Conservation (phyloP, 2,888 invertebrate species). For the Melitaea athalia region DNA sequence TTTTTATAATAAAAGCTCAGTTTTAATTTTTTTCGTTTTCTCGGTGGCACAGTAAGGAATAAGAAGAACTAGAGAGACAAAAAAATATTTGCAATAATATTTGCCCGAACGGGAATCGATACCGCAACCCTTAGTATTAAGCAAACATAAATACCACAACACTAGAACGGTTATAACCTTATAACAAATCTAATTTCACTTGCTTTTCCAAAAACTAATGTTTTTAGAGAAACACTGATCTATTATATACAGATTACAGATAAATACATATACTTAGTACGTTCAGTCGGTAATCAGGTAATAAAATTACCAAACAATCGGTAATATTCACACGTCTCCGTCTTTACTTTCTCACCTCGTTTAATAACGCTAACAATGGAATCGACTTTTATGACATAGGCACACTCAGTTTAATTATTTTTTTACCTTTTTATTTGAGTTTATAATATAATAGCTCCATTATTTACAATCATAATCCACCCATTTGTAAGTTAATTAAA, state of each 20-base stretch:
- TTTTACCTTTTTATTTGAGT: too few relatives aligned
- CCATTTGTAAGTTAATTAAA: too few relatives aligned
- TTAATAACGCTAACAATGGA: constrained; percentile 25
- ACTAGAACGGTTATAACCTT: background rate
- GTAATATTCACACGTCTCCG: constrained; percentile 29
- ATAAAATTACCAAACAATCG: constrained; percentile 32
- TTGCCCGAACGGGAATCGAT: too few relatives aligned
- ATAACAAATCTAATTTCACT: background rate
- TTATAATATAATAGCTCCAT: too few relatives aligned
- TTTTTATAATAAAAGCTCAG: too few relatives aligned
- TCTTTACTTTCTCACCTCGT: constrained; percentile 33
- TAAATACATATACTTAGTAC: background rate
- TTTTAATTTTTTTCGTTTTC: too few relatives aligned
- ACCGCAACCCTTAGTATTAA: background rate
- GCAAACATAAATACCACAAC: background rate
- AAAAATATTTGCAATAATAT: too few relatives aligned
- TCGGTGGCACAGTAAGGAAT: too few relatives aligned
- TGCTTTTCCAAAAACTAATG: background rate
- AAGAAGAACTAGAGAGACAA: too few relatives aligned
- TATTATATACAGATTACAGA: background rate
- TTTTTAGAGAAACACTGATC: background rate
- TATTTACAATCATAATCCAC: too few relatives aligned
- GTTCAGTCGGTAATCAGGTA: constrained; percentile 9
- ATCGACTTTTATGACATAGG: constrained; percentile 7
- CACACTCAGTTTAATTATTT: background rate